Evolutionary conservation across 1,140 invertebrate species (phyloP), one percentile per base, ranked within the genome.

Genomic region (Prorops nasuta): DNA sequence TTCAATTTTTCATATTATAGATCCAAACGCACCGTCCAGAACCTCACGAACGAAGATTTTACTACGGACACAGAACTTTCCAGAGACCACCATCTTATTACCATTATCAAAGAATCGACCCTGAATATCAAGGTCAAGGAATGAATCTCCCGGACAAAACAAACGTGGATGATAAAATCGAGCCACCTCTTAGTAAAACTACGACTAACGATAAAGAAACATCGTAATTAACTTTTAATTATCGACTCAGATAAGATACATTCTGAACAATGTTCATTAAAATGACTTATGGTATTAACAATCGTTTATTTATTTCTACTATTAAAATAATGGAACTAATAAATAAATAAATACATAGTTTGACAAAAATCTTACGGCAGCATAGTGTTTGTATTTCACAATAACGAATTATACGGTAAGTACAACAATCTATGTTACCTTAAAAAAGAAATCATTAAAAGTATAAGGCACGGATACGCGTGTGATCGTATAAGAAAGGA

Each of bases 81-180:
- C 31, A 41, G 39, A 46, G 24, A 3, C 32, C 48, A 9, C 24
- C n/a, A 28, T 8, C 10, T 6, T 14, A 19, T 31, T 47, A 43
- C 41, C 20, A 8, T 21, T 42, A 45, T 7, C 40, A 20, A 19
- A n/a, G 19, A 14, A 17, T 15, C 28, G 15, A 54, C n/a, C 16
- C 3, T 10, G 3, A 1, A 7, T 35, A 24, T 28, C 21, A n/a
- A n/a, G 31, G 15, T 9, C 7, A 4, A 7, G 34, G 15, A 7
- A 15, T 4, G 8, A 32, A 47, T 35, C 1, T 7, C 7, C 40
- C 35, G 17, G 14, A 4, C 14, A 31, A 31, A 3, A 48, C 2
- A 37, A 24, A 42, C 1, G 47, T 69, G 2, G 62, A 67, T 38
- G 64, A 69, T 44, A 69, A 69, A 40, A 65, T 67, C 20, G 57